Evolutionary conservation across 53 echinoderm and acorn worm species (phyloP).

Genomic region (Zoroaster sp.): DNA sequence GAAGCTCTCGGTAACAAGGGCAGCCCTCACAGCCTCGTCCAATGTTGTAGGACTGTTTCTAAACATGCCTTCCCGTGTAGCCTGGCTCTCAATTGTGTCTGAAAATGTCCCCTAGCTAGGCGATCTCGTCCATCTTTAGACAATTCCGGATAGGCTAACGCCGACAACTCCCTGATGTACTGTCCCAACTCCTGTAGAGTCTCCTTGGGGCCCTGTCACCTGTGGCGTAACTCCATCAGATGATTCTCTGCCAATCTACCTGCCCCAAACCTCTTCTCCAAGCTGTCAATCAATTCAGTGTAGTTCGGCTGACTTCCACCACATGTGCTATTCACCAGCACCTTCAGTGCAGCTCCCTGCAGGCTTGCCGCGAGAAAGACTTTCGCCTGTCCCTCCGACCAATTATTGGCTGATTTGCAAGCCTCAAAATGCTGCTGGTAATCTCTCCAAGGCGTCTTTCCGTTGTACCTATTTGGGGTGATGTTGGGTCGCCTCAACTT

Average conservation of each 20-base stretch:
- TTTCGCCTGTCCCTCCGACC: neutral
- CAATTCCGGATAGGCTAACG: neutral
- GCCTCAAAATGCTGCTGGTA: no score
- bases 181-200: neutral
- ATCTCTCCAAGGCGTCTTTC: no score
- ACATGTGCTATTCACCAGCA: neutral
- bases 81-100: neutral
- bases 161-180: no score
- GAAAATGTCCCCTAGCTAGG: no score
- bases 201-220: neutral
- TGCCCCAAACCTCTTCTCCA: conserved; percentile 3
- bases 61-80: neutral
- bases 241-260: neutral
- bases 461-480: no score
- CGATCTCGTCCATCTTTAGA: neutral
- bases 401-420: neutral
- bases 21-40: neutral
- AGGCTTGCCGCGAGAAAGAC: neutral
- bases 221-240: neutral
- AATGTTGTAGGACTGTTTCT: neutral
- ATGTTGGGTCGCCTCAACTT: conserved; percentile 3
- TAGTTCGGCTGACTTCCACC: neutral
- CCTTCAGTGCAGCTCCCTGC: conserved; percentile 12
- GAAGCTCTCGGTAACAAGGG: neutral
- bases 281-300: neutral